These are phyloP conservation scores for Anastrepha ludens DNA, from an alignment of 1,140 invertebrate species.

Conservation along the genomic window DNA sequence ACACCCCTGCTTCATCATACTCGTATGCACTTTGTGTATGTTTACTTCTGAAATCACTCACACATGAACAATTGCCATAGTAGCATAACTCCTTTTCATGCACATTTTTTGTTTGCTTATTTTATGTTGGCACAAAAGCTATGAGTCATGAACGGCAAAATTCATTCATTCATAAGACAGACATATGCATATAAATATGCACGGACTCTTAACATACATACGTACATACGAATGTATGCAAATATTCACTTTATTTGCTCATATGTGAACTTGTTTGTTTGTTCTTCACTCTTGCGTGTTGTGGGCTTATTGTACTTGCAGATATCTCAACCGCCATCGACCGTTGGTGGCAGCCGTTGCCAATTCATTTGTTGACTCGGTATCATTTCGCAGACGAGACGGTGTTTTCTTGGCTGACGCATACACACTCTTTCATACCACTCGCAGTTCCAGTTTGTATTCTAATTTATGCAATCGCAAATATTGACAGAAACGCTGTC, in stretches of 20 bases:
- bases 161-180: not conserved
- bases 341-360: not conserved
- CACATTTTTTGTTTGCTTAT: not conserved
- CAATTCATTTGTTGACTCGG: constrained; percentile 4
- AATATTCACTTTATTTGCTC: not conserved
- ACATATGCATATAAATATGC: too few species aligned
- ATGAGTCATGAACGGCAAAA: constrained; percentile 8
- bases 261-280: constrained; percentile 7
- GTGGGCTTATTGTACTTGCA: not conserved
- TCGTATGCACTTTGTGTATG: too few species aligned
- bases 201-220: not conserved
- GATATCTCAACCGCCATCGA: not conserved
- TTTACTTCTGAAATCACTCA: too few species aligned
- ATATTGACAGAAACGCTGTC: not conserved
- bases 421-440: not conserved
- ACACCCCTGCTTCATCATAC: not conserved
- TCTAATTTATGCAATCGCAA: constrained; percentile 26
- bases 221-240: not conserved
- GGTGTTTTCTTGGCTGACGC: not conserved
- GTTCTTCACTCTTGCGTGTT: not conserved
- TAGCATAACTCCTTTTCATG: not conserved
- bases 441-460: not conserved
- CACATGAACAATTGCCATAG: not conserved
- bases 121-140: not conserved
- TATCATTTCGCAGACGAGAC: not conserved